These are phyloP conservation scores for Gila orcuttii DNA, from an alignment of 2,113 vertebrate genomes.

Conservation along the genomic window DNA sequence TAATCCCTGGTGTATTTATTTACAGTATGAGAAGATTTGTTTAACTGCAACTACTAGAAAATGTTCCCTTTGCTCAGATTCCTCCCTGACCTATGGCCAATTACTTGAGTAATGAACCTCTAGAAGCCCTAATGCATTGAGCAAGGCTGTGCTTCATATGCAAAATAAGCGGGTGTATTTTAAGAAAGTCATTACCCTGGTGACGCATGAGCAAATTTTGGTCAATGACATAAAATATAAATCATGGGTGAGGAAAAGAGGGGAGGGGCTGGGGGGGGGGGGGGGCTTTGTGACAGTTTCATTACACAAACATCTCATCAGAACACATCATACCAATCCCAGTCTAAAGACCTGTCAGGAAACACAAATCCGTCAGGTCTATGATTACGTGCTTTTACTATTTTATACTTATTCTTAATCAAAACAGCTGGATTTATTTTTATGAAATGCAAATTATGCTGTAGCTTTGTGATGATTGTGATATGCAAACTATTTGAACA, in stretches of 20 bases:
- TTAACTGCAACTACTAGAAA: constrained; percentile 10
- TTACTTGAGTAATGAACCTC: constrained; percentile 44
- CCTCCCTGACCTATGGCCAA: constrained; percentile 9
- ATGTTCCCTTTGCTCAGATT: constrained; percentile 21
- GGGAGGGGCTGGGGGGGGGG: too few relatives aligned
- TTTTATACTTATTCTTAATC: constrained; percentile 11
- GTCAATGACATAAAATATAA: constrained; percentile 23
- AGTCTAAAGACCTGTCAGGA: constrained; percentile 3
- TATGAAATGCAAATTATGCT: not conserved
- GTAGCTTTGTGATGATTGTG: not conserved
- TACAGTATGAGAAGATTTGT: constrained; percentile 7
- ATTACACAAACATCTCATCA: constrained; percentile 29
- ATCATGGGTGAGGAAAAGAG: not conserved
- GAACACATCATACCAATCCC: constrained; percentile 3
- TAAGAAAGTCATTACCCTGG: constrained; percentile 14
- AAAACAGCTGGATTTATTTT: constrained; percentile 13
- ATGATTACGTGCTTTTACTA: not conserved
- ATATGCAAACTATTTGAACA: not conserved
- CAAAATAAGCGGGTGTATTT: constrained; percentile 12
- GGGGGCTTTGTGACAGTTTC: not conserved
- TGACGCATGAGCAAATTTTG: constrained; percentile 19
- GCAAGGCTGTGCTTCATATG: constrained; percentile 5
- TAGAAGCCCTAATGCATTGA: constrained; percentile 28
- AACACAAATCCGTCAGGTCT: not conserved
- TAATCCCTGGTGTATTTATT: constrained; percentile 37